Percentiles rank a stretch among this genome's conserved stretches.
These are phyloP conservation scores for Manacus vitellinus DNA, from an alignment of 2,113 vertebrate genomes.

Conservation along the genomic window DNA sequence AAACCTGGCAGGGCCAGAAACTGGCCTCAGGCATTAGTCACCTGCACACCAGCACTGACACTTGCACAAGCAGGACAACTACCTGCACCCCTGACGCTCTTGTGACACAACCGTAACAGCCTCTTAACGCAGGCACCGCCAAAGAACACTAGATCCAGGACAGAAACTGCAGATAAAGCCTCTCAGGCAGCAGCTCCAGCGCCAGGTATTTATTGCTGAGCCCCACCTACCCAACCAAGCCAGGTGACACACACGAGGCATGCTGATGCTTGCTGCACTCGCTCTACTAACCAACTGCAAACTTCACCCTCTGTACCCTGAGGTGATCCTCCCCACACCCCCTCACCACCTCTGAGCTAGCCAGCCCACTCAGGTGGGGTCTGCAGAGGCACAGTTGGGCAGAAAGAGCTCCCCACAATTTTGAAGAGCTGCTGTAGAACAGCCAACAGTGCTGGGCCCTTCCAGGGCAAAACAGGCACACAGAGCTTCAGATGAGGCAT, in stretches of 20 bases:
- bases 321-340: fast-evolving
- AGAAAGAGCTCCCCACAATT: background rate
- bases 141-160: background rate
- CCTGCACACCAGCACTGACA: fast-evolving
- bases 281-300: background rate
- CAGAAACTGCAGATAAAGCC: constrained; percentile 45
- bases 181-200: background rate
- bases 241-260: background rate
- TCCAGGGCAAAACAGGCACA: background rate
- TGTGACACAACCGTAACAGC: background rate
- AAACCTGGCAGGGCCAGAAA: fast-evolving
- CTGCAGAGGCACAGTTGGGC: background rate
- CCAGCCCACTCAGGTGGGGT: fast-evolving
- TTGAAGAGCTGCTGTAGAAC: background rate
- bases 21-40: background rate
- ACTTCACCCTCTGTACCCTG: background rate
- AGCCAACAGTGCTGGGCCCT: background rate
- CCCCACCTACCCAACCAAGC: background rate
- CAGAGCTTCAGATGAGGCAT: fast-evolving
- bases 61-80: background rate
- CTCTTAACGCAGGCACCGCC: background rate
- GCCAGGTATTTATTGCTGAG: background rate
- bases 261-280: background rate
- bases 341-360: background rate
- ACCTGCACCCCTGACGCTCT: background rate